Base-by-base conservation (phyloP, 2,113 vertebrate species). In the Barbus barbus region DNA sequence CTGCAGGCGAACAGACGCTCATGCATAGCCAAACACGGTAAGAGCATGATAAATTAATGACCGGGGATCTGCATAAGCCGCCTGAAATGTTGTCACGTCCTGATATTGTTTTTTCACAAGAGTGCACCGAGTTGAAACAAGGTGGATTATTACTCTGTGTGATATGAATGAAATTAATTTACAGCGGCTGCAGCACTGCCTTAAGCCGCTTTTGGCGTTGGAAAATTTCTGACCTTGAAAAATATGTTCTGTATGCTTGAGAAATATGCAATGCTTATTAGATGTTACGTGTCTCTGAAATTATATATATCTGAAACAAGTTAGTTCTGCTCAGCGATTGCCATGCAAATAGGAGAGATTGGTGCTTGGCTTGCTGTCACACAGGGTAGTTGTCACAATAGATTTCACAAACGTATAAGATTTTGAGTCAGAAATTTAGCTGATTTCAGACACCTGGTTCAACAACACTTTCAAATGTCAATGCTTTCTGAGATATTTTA, bases 1-100 rank as follows among this genome's bases (percentile, higher is more conserved):
- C 94, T 99, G 84, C 97, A 98, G 89, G 84, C 95, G 11, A 95
- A 99, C 90, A 95, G 94, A 93, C 96, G 89, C 88, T 96, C 97
- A 83, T 99, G 98, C 95, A 97, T 93, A 92, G 95, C 94, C 89
- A 97, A 97, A 96, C 96, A 91, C 89, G 97, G 98, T 99, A 94
- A 97, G 96, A 86, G 80, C 58, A 36, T 11, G 58, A 48, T 65
- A 71, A 87, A 87, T 65, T 44, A 83, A 78, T 67, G 65, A 77
- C 74, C 31, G 41, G 36, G 65, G 24, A 51, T 67, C 51, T 76
- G 82, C 11, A 33, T 60, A 58, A 82, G 80, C 80, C 0, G 41
- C 24, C 28, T 72, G 14, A 81, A 51, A 81, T 58, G 33, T 84
- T 60, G 74, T 33, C 67, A 78, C 69, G 72, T 48, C 71, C 48